Evolutionary conservation across 92 coral and sea anemone genomes (phyloP).

Genomic region (Pocillopora grandis): DNA sequence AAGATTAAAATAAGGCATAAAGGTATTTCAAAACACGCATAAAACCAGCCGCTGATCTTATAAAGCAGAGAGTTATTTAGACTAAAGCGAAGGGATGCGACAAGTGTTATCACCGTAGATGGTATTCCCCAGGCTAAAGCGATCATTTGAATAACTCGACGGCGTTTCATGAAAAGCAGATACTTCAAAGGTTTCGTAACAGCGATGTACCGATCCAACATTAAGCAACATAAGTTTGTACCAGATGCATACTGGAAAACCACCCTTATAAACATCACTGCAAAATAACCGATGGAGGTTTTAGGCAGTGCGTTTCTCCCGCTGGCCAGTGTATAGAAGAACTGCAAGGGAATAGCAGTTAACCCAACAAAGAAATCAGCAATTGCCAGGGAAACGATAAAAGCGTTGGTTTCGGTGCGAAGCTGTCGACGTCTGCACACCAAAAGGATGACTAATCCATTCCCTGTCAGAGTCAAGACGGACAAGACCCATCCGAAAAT

Average conservation of each 20-base stretch:
- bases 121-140: not conserved
- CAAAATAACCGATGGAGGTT: no score
- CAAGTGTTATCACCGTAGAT: not conserved
- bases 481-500: no score
- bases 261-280: not conserved
- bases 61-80: not conserved
- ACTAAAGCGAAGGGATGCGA: not conserved
- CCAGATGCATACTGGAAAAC: not conserved
- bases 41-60: not conserved
- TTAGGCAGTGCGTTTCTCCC: no score
- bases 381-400: no score
- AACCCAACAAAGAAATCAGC: no score
- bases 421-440: no score
- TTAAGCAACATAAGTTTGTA: not conserved
- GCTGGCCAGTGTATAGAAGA: no score
- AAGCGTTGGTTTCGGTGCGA: no score
- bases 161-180: not conserved
- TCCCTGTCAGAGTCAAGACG: no score
- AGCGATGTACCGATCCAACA: slow-evolving; percentile 6
- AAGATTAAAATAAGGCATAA: not conserved
- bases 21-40: not conserved
- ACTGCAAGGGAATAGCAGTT: no score
- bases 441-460: no score
- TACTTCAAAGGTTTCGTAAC: slow-evolving; percentile 8
- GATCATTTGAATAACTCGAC: not conserved